Percentiles rank a stretch among this genome's conserved stretches.
phyloP scores from a whole-genome alignment of 2,113 vertebrate species.

The Falcunculus frontatus region DNA sequence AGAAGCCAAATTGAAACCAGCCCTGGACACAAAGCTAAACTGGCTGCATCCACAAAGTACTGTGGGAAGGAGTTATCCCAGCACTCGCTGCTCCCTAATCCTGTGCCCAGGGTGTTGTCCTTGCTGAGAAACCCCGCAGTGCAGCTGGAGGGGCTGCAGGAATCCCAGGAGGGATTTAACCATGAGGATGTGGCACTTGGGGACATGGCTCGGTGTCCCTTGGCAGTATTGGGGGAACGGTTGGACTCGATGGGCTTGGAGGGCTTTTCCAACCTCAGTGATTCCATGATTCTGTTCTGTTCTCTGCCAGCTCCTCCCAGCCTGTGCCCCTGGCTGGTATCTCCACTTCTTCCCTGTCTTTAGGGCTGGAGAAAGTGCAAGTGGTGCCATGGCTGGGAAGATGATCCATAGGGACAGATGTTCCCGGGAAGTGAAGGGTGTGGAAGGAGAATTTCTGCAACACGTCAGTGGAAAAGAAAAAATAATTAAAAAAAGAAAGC shows the following conservation, averaged over 20 bases:
- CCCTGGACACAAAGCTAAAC: not conserved
- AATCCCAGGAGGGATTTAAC: not conserved
- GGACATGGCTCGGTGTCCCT: not conserved
- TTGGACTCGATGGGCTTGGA: not conserved
- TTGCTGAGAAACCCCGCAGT: not conserved
- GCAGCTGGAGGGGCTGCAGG: not conserved
- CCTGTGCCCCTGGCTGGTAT: not conserved
- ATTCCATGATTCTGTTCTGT: rapidly evolving
- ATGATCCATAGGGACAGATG: not conserved
- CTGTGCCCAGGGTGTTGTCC: not conserved
- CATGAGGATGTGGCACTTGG: not conserved
- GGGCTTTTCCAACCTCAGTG: not conserved
- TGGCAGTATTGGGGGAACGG: rapidly evolving
- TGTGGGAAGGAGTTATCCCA: not conserved
- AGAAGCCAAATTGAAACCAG: slow-evolving; percentile 37
- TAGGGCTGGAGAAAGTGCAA: not conserved
- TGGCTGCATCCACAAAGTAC: not conserved
- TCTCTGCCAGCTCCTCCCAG: not conserved
- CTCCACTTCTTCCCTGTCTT: not conserved
- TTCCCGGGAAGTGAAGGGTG: slow-evolving; percentile 18
- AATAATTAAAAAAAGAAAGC: not conserved
- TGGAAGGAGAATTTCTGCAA: not conserved
- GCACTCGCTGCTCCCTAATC: not conserved
- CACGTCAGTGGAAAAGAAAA: not conserved
- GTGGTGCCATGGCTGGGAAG: rapidly evolving